Evolutionary conservation across 2,113 vertebrate species (phyloP), one percentile per base, ranked within the genome.

Genomic region (Ranitomeya variabilis): DNA sequence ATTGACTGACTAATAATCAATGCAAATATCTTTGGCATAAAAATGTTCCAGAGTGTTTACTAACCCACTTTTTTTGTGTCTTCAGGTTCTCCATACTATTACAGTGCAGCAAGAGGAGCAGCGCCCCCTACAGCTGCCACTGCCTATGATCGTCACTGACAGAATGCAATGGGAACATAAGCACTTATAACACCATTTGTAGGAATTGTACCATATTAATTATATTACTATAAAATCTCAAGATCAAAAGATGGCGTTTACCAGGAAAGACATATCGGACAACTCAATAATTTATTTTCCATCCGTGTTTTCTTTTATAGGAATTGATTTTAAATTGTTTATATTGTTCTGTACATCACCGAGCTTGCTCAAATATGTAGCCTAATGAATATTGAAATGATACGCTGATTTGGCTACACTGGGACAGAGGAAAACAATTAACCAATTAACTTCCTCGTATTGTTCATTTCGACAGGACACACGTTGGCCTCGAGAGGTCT

Each of bases 1-100:
- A 45, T 51, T 74, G 13, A 45, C 19, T n/a, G 19, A 6, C 3
- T 12, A 23, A 67, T 31, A 73, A 73, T 74, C 15, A 74, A 45
- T 19, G 37, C 18, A 16, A 71, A 80, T 80, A n/a, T 57, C 23
- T 79, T 55, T 60, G 6, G 31, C 71, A 74, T 74, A 6, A 60
- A 60, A 80, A 10, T 7, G 5, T 15, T 59, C 15, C 7, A 6
- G n/a, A 11, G 31, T 2, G 15, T 26, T 57, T 79, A 78, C 76
- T 54, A 13, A 9, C 26, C 62, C 37, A 2, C 88, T 86, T 69
- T 19, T 62, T 45, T 93, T 16, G 93, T 60, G 90, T 87, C 89
- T 90, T 1, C 91, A 99, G 98, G 97, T 54, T 99, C 98, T 90
- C 97, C 98, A 0, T 99, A 99, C 92, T 99, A 99, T 93, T 99